Evolutionary conservation across 2,888 invertebrate genomes (phyloP).

Genomic region (Platycheirus rosarum): DNA sequence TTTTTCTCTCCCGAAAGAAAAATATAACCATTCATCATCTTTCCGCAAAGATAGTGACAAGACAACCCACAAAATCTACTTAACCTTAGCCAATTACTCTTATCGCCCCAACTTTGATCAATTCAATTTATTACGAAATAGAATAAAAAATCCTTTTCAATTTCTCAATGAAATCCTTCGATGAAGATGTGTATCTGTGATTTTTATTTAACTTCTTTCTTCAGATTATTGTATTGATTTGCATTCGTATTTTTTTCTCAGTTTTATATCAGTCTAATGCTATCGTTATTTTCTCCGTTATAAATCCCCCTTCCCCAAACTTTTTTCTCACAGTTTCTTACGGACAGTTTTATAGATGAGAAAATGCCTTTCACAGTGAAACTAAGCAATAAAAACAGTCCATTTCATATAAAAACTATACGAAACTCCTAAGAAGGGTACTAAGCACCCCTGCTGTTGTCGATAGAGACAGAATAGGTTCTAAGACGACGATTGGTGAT

Average conservation of each 20-base stretch:
- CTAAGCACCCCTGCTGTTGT: constrained; percentile 24
- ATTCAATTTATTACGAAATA: constrained; percentile 49
- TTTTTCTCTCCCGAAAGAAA: too few relatives aligned
- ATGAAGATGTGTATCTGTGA: constrained; percentile 40
- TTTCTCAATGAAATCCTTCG: constrained; percentile 13
- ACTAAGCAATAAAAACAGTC: constrained; percentile 22
- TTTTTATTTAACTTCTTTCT: not conserved
- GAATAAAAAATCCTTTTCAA: constrained; percentile 30
- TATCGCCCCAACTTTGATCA: constrained; percentile 48
- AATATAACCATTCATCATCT: constrained; percentile 52
- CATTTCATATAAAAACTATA: constrained; percentile 9
- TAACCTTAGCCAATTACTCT: constrained; percentile 58
- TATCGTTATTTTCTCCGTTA: constrained; percentile 4
- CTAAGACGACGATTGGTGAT: constrained; percentile 4
- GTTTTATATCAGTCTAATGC: constrained; percentile 43
- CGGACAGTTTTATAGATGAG: constrained; percentile 64
- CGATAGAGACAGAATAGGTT: constrained; percentile 9
- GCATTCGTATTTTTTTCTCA: constrained; percentile 39
- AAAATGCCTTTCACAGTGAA: constrained; percentile 48
- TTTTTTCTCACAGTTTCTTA: constrained; percentile 7
- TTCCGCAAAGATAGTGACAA: constrained; percentile 20
- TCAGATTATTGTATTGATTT: constrained; percentile 49
- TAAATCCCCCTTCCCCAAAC: not conserved
- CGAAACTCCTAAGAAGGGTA: constrained; percentile 1
- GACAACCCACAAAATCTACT: constrained; percentile 29